These are phyloP conservation scores for Adela reaumurella DNA, from an alignment of 2,888 invertebrate genomes.

Conservation along the genomic window DNA sequence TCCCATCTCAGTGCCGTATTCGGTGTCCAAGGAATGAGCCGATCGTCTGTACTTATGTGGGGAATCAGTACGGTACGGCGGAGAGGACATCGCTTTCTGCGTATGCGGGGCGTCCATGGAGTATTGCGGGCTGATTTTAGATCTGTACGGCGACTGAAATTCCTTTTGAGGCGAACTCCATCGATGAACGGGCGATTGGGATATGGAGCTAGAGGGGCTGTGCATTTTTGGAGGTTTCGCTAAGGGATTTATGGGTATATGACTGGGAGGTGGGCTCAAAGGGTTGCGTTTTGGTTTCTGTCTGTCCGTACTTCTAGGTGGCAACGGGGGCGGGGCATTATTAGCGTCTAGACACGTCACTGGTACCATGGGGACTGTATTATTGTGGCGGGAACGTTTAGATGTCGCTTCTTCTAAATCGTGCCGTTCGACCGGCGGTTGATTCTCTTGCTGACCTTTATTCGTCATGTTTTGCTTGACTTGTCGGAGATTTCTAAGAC, in stretches of 20 bases:
- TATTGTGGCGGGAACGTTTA: slow-evolving; percentile 26
- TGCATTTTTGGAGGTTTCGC: slow-evolving; percentile 18
- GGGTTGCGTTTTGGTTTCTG: slow-evolving; percentile 16
- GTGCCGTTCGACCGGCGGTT: slow-evolving; percentile 28
- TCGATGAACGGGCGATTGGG: not conserved
- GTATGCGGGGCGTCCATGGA: slow-evolving; percentile 12
- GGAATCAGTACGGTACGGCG: slow-evolving; percentile 24
- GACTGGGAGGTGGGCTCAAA: slow-evolving; percentile 3
- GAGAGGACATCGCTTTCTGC: slow-evolving; percentile 30
- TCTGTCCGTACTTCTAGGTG: slow-evolving; percentile 30
- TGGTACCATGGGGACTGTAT: slow-evolving; percentile 37
- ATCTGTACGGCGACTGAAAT: not conserved
- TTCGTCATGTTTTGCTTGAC: slow-evolving; percentile 13
- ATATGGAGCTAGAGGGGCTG: not conserved
- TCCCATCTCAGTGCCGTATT: slow-evolving; percentile 25
- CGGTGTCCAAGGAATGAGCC: slow-evolving; percentile 34
- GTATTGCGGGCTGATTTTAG: not conserved
- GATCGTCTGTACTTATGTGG: slow-evolving; percentile 22
- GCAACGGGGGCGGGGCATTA: slow-evolving; percentile 34
- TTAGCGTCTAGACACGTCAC: slow-evolving; percentile 39
- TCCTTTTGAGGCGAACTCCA: not conserved
- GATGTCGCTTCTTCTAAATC: slow-evolving; percentile 25
- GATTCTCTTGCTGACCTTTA: slow-evolving; percentile 22
- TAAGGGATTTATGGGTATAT: slow-evolving; percentile 20
- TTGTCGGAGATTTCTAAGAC: slow-evolving; percentile 32